Conservation (phyloP, 2,113 vertebrate genomes). For the Narcine bancroftii region DNA sequence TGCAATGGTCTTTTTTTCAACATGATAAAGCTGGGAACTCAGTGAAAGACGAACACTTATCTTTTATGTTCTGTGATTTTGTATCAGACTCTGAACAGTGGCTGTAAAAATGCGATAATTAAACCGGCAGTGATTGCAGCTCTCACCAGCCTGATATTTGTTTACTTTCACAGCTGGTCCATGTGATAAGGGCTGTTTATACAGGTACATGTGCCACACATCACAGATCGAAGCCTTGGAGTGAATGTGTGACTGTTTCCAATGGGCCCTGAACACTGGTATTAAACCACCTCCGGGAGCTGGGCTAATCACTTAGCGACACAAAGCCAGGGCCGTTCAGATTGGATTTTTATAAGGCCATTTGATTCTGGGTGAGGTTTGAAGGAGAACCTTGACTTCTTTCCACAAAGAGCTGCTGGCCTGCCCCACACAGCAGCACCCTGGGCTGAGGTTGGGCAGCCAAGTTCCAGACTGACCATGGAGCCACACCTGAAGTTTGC, state of each 20-base stretch:
- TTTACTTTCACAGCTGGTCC: not conserved
- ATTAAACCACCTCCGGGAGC: not conserved
- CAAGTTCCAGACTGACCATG: too few relatives aligned
- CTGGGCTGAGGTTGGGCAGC: too few relatives aligned
- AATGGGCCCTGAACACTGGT: not conserved
- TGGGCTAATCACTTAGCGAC: not conserved
- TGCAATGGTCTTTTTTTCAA: not conserved
- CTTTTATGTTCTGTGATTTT: not conserved
- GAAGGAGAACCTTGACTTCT: not conserved
- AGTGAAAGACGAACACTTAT: not conserved
- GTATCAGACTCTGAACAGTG: not conserved
- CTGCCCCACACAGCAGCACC: too few relatives aligned
- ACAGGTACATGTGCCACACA: not conserved
- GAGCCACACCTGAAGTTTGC: too few relatives aligned
- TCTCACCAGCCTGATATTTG: not conserved
- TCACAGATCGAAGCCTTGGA: not conserved
- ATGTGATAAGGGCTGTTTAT: constrained; percentile 16
- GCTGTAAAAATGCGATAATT: not conserved
- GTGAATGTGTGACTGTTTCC: not conserved
- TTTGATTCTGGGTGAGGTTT: not conserved
- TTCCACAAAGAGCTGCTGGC: too few relatives aligned
- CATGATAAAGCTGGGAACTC: not conserved
- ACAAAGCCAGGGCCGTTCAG: not conserved
- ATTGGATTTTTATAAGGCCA: not conserved
- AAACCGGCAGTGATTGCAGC: not conserved